A percentile compares a stretch with the other conserved stretches of the same genome.
These are phyloP conservation scores for Oostethus manadensis DNA, from an alignment of 2,113 vertebrate genomes.

Conservation along the genomic window DNA sequence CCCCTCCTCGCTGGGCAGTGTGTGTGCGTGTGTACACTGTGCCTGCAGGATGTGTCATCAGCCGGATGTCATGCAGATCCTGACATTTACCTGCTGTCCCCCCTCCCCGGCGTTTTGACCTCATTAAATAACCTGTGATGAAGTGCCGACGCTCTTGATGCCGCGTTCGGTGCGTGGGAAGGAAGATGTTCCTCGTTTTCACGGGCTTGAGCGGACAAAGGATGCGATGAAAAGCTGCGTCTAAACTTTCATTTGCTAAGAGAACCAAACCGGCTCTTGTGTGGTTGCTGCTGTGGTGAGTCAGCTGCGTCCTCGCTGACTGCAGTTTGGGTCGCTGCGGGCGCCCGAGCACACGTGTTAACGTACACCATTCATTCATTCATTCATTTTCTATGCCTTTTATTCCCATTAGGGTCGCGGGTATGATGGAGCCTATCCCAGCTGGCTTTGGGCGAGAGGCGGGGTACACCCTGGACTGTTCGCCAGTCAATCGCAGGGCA, in stretches of 20 bases:
- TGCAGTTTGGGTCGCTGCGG: slow-evolving; percentile 39
- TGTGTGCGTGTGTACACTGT: slow-evolving; percentile 1
- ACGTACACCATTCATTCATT: no score
- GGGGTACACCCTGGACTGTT: no score
- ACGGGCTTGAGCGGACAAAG: neutral
- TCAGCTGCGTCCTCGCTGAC: slow-evolving; percentile 46
- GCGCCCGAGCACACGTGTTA: slow-evolving; percentile 12
- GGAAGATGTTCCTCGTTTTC: neutral
- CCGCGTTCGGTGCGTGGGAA: slow-evolving; percentile 1
- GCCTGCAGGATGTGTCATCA: slow-evolving; percentile 45
- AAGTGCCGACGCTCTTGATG: neutral
- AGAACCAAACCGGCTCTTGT: slow-evolving; percentile 32
- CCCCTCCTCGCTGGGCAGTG: neutral
- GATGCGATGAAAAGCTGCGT: neutral
- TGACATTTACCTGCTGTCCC: slow-evolving; percentile 27
- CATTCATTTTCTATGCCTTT: no score
- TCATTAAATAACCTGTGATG: slow-evolving; percentile 20
- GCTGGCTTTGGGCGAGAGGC: no score
- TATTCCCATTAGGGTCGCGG: no score
- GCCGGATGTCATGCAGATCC: slow-evolving; percentile 28
- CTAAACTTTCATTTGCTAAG: slow-evolving; percentile 16
- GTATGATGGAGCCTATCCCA: no score
- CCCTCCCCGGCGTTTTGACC: neutral
- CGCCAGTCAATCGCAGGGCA: no score
- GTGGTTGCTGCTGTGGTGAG: slow-evolving; percentile 54